phyloP scores from a whole-genome alignment of 2,888 invertebrate species.

The Heliconius cydno region DNA sequence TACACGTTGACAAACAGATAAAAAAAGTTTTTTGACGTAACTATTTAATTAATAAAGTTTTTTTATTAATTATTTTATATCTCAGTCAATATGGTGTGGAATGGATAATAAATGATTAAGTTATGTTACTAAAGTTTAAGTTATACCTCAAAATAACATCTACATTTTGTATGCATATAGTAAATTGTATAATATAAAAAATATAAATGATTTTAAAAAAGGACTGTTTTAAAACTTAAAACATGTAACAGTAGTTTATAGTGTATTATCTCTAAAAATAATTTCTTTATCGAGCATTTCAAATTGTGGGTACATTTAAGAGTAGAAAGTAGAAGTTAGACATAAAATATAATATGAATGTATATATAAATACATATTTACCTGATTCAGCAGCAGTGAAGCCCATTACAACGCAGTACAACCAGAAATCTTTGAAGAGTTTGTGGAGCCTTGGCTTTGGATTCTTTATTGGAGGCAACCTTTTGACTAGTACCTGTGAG shows the following conservation, averaged over 20 bases:
- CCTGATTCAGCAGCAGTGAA: constrained; percentile 93
- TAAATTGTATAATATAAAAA: not conserved
- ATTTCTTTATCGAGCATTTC: constrained; percentile 49
- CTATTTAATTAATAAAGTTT: not conserved
- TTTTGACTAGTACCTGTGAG: constrained; percentile 86
- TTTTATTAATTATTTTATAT: no score
- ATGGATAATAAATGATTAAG: no score
- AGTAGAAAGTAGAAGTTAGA: constrained; percentile 40
- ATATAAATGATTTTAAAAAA: not conserved
- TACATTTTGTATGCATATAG: no score
- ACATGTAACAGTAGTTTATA: not conserved
- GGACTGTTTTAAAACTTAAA: not conserved
- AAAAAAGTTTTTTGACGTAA: not conserved
- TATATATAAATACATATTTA: constrained; percentile 55
- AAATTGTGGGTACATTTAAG: constrained; percentile 52
- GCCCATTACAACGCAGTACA: constrained; percentile 99
- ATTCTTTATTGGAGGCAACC: constrained; percentile 94
- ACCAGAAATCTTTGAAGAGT: constrained; percentile 99
- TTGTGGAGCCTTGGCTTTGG: constrained; percentile 96
- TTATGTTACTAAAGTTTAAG: no score
- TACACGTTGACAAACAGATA: not conserved
- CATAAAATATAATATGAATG: constrained; percentile 7
- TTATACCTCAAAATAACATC: no score
- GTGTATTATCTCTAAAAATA: constrained; percentile 27
- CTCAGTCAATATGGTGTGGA: no score